These are phyloP conservation scores for Chaetura pelagica DNA, from an alignment of 2,113 vertebrate genomes.

Conservation along the genomic window DNA sequence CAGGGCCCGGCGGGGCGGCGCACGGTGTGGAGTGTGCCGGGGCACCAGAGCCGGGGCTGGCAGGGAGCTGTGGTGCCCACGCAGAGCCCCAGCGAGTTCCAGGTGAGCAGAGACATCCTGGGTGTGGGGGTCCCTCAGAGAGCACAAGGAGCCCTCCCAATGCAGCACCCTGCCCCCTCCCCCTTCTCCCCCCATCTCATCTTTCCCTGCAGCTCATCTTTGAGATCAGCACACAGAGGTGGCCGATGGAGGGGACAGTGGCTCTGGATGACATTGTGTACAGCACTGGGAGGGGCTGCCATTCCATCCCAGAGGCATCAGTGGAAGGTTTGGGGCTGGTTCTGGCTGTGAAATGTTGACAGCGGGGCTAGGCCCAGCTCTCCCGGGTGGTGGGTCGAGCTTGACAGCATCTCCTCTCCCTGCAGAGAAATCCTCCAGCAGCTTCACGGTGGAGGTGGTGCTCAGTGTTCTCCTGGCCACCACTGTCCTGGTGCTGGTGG, in stretches of 20 bases:
- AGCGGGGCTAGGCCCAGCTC: accelerated
- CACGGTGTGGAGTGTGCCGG: constrained; percentile 2
- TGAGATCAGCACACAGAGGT: constrained; percentile 51
- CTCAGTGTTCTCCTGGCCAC: constrained; percentile 23
- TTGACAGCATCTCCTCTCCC: not conserved
- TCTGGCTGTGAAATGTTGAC: not conserved
- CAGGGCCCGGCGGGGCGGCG: not conserved
- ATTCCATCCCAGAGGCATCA: not conserved
- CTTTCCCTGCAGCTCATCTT: constrained; percentile 64
- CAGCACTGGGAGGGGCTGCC: not conserved
- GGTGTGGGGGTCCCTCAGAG: accelerated
- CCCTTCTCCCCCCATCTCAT: too few species aligned
- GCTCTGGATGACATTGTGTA: constrained; percentile 75
- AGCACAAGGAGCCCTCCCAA: not conserved
- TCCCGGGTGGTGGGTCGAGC: accelerated
- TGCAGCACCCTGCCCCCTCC: not conserved
- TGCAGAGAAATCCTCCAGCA: not conserved
- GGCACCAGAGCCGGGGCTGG: constrained; percentile 62
- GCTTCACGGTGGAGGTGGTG: not conserved
- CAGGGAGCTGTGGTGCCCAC: not conserved
- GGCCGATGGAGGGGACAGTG: constrained; percentile 61
- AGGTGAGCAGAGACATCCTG: constrained; percentile 29
- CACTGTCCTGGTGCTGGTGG: not conserved
- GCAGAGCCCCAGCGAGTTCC: constrained; percentile 61
- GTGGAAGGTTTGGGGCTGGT: not conserved